Evolutionary conservation across 2,888 invertebrate species (phyloP).

Genomic region (Nomada ruficornis): DNA sequence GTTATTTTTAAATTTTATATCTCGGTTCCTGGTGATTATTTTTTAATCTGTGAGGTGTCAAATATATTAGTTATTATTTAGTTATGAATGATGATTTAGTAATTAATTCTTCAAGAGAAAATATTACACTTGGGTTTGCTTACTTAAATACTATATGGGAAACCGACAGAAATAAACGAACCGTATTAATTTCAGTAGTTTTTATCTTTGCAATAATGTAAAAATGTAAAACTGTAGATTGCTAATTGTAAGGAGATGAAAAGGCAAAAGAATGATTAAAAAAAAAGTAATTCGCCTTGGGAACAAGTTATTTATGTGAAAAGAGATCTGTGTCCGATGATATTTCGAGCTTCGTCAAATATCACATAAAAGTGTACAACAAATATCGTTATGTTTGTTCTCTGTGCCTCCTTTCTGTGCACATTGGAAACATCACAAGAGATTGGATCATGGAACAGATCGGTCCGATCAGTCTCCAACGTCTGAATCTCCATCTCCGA

Average conservation of each 20-base stretch:
- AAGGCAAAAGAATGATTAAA: neutral
- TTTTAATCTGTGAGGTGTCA: no score
- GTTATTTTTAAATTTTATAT: no score
- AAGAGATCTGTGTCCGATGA: neutral
- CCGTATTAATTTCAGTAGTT: neutral
- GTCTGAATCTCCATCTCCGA: conserved; percentile 91
- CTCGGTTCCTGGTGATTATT: no score
- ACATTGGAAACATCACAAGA: neutral
- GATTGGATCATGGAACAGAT: neutral
- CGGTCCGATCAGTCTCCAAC: conserved; percentile 87
- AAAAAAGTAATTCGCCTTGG: neutral
- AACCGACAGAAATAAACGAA: neutral
- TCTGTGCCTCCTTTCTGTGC: neutral
- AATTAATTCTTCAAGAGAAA: no score
- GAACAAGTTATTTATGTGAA: neutral
- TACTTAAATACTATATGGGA: no score
- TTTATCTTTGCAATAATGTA: no score
- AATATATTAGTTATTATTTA: no score
- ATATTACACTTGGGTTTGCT: no score
- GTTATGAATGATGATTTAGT: no score
- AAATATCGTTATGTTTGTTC: conserved; percentile 5
- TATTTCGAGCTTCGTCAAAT: neutral
- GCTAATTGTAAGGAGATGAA: neutral
- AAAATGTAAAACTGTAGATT: neutral
- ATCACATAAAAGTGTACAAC: neutral